Conservation (phyloP, 2,113 vertebrate genomes). For the Machaerirhynchus nigripectus region DNA sequence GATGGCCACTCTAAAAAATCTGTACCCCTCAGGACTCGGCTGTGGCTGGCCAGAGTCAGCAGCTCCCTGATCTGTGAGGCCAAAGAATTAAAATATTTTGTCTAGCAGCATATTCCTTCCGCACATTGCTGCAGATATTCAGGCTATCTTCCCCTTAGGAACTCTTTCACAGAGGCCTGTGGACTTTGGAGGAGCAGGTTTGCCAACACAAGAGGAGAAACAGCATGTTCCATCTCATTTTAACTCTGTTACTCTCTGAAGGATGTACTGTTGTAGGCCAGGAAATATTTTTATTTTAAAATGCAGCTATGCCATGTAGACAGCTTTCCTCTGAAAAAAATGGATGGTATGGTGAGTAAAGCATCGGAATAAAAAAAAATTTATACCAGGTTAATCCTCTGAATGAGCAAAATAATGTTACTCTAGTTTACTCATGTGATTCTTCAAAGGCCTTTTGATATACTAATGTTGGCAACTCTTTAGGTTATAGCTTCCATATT, state of each 20-base stretch:
- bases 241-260: not conserved
- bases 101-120: not conserved
- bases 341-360: not conserved
- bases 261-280: not conserved
- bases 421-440: not conserved
- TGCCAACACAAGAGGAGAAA: not conserved
- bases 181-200: not conserved
- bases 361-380: not conserved
- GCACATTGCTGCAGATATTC: not conserved
- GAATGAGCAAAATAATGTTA: not conserved
- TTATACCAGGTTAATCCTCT: not conserved
- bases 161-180: not conserved
- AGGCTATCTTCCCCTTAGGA: not conserved
- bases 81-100: not conserved
- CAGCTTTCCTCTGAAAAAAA: not conserved
- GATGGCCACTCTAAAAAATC: not conserved
- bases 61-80: not conserved
- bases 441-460: slow-evolving; percentile 8
- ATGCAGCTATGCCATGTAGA: not conserved
- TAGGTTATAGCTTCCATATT: not conserved
- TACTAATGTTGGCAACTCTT: not conserved
- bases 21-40: not conserved
- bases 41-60: not conserved
- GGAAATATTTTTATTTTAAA: slow-evolving; percentile 28
- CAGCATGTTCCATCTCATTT: not conserved